Conservation (phyloP, 2,113 vertebrate species). For the Semicossyphus pulcher region DNA sequence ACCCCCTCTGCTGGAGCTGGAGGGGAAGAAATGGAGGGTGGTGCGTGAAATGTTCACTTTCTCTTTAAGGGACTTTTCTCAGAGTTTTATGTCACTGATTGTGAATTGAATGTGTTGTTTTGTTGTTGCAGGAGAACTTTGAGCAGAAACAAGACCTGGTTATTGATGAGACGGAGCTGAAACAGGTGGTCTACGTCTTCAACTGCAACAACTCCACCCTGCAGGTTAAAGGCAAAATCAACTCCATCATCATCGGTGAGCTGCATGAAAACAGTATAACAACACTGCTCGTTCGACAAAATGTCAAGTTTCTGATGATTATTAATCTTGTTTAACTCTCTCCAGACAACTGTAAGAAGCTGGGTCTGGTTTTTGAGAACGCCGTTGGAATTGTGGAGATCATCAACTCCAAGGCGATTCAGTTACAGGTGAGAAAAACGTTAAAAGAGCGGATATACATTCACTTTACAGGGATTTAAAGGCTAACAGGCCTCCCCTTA, state of each 20-base stretch:
- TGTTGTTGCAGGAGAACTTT: slow-evolving; percentile 90
- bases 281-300: neutral
- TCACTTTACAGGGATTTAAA: neutral
- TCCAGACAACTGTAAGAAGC: slow-evolving; percentile 96
- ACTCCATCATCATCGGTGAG: slow-evolving; percentile 97
- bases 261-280: slow-evolving; percentile 1
- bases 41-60: slow-evolving; percentile 79
- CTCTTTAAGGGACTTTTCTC: neutral
- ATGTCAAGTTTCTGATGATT: neutral
- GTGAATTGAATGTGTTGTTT: neutral
- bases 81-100: too few species aligned
- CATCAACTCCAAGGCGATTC: slow-evolving; percentile 94
- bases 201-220: slow-evolving; percentile 91
- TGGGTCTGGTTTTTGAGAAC: slow-evolving; percentile 95
- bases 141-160: slow-evolving; percentile 91
- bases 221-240: slow-evolving; percentile 96
- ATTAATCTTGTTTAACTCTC: neutral
- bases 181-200: slow-evolving; percentile 96
- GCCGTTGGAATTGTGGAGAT: slow-evolving; percentile 97
- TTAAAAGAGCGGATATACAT: neutral
- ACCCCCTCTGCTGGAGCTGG: slow-evolving; percentile 89
- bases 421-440: slow-evolving; percentile 89
- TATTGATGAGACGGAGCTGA: slow-evolving; percentile 93
- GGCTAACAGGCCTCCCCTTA: too few species aligned
- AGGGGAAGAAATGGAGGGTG: slow-evolving; percentile 99